These are phyloP conservation scores for Blastobasis adustella DNA, from an alignment of 2,888 invertebrate genomes.

Conservation along the genomic window DNA sequence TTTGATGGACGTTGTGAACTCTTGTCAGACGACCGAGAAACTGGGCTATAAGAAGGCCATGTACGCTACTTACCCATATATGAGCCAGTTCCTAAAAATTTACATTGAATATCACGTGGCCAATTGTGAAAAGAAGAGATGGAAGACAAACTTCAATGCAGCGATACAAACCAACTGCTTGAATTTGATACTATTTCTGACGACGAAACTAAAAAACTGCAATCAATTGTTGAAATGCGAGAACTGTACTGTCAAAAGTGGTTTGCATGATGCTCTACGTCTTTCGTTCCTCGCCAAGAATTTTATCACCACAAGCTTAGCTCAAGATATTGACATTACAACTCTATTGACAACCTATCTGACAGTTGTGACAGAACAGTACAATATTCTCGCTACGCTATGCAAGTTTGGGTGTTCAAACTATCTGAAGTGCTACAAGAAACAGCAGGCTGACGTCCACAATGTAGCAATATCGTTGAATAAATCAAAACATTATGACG, in stretches of 20 bases:
- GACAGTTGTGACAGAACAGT: constrained; percentile 32
- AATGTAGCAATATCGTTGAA: constrained; percentile 52
- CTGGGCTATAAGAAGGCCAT: constrained; percentile 34
- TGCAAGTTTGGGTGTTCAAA: constrained; percentile 37
- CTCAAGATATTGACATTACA: constrained; percentile 24
- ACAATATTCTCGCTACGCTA: constrained; percentile 33
- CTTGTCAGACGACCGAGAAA: constrained; percentile 39
- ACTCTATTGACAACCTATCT: constrained; percentile 23
- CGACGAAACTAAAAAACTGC: constrained; percentile 28
- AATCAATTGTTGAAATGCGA: constrained; percentile 53
- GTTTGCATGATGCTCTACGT: constrained; percentile 48
- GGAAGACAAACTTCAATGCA: constrained; percentile 19
- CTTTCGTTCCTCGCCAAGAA: constrained; percentile 43
- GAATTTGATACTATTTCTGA: constrained; percentile 36
- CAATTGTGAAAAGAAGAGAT: constrained; percentile 15
- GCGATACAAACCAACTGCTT: constrained; percentile 32
- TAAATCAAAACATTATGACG: constrained; percentile 36
- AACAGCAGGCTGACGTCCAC: constrained; percentile 52
- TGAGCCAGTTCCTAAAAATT: constrained; percentile 46
- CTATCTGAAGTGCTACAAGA: constrained; percentile 40
- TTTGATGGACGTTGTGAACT: constrained; percentile 31
- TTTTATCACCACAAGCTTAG: constrained; percentile 29
- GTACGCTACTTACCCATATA: constrained; percentile 39
- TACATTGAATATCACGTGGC: constrained; percentile 36
- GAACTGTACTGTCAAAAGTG: constrained; percentile 39